Percentiles rank a stretch among this genome's conserved stretches.
Evolutionary conservation across 92 coral and sea anemone genomes (phyloP).

Genomic region (Paragorgia papillata): DNA sequence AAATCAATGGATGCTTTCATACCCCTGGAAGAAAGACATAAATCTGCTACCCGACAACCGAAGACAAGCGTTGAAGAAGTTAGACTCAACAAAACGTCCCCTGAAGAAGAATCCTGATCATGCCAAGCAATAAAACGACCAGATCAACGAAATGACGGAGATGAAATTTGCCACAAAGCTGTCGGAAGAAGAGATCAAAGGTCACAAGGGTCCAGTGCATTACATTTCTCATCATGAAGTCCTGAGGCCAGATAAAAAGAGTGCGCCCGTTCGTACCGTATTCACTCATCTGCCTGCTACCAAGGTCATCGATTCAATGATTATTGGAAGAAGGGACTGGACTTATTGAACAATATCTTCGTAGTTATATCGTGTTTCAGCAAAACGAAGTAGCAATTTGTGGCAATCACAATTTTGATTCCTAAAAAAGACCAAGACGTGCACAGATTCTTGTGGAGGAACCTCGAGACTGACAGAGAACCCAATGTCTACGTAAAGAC

Average conservation of each 20-base stretch:
- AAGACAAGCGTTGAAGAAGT: conserved; percentile 36
- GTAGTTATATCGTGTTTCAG: conserved; percentile 12
- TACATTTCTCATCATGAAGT: conserved; percentile 65
- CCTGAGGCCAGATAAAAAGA: conserved; percentile 52
- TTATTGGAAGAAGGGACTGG: conserved; percentile 9
- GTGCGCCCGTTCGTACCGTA: conserved; percentile 54
- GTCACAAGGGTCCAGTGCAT: conserved; percentile 60
- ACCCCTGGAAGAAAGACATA: conserved; percentile 55
- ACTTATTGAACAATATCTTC: background rate
- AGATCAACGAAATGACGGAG: conserved; percentile 61
- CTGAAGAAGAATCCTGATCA: conserved; percentile 42
- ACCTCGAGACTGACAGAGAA: conserved; percentile 40
- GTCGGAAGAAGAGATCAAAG: conserved; percentile 46
- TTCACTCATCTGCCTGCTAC: conserved; percentile 54
- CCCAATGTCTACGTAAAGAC: conserved; percentile 54
- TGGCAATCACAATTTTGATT: conserved; percentile 42
- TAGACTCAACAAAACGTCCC: conserved; percentile 55
- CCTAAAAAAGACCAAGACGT: conserved; percentile 61
- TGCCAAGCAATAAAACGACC: conserved; percentile 48
- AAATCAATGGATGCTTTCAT: conserved; percentile 54
- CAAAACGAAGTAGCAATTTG: conserved; percentile 27
- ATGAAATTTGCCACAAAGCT: conserved; percentile 59
- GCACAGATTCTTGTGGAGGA: conserved; percentile 67
- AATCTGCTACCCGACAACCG: conserved; percentile 35
- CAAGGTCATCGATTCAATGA: conserved; percentile 58